Evolutionary conservation across 2,797 vertebrate species (phyloP), one percentile per base, ranked within the genome.

Genomic region (Darevskia nairensis): DNA sequence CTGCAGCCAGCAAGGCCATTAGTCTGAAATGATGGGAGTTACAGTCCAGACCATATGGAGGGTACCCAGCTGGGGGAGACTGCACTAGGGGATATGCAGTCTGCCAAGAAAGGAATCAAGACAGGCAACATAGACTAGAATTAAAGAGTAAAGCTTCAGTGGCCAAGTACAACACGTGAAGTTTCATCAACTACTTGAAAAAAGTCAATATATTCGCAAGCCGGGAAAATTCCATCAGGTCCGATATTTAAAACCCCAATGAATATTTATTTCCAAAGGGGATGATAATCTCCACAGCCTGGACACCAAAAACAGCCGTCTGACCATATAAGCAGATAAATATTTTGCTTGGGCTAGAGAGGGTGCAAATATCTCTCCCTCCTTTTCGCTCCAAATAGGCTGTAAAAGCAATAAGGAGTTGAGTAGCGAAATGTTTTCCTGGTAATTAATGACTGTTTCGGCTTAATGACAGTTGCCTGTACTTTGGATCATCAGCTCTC

Each of bases 391-490:
- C 66, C 64, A 89, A 80, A 74, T 85, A 19, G 68, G 10, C 82
- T 29, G 82, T 79, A 41, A 0, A 8, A 75, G 29, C 39, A 89
- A 83, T 32, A 85, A 81, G 85, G 90, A 41, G 15, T 39, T 82
- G 41, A 2, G 7, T 35, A n/a, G 0, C 68, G 13, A 25, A 32
- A 32, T 86, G 23, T 85, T 93, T 89, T 66, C 19, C 21, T 9
- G 4, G 19, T 46, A 90, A 79, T 88, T 86, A 91, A 93, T 88
- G 68, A 11, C 71, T n/a, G 32, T 41, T 8, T 92, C 86, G 89
- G 91, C 64, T 88, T 92, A 87, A 88, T 39, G 35, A 44, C 27
- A 39, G 7, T 71, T 61, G 82, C 72, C 85, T 81, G 5, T 86
- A 66, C 76, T 82, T 9, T 77, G 35, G 74, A 87, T 80, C 75